These are phyloP conservation scores for Caranx melampygus DNA, from an alignment of 2,113 vertebrate species.

Conservation along the genomic window DNA sequence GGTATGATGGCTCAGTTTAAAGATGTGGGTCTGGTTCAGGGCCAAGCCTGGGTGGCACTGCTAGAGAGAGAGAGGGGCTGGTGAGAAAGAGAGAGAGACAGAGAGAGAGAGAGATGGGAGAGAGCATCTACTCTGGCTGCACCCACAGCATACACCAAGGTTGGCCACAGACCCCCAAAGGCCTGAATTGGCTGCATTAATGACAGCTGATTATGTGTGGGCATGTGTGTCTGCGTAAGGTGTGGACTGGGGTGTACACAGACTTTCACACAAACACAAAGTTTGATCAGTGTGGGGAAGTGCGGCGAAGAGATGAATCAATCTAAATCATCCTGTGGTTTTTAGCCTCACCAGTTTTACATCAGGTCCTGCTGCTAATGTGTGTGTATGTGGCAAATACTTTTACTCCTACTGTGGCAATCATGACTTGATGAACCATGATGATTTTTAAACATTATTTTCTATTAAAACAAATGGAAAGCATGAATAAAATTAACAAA, in stretches of 20 bases:
- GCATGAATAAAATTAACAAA: conserved; percentile 19
- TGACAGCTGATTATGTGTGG: conserved; percentile 61
- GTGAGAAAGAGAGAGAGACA: neutral
- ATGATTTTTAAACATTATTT: conserved; percentile 55
- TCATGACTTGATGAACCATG: conserved; percentile 61
- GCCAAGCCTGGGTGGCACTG: conserved; percentile 77
- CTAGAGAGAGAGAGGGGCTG: conserved; percentile 26
- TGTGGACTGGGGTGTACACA: conserved; percentile 6
- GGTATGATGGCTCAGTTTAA: conserved; percentile 76
- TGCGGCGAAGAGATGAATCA: conserved; percentile 64
- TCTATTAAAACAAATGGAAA: conserved; percentile 57
- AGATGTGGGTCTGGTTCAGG: conserved; percentile 78
- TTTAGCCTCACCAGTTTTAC: conserved; percentile 59
- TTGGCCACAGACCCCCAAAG: conserved; percentile 62
- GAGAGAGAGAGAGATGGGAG: conserved; percentile 28
- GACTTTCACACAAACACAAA: conserved; percentile 31
- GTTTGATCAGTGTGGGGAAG: conserved; percentile 66
- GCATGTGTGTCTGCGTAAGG: conserved; percentile 51
- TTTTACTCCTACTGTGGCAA: conserved; percentile 64
- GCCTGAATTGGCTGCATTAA: conserved; percentile 56
- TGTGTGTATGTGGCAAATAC: conserved; percentile 51
- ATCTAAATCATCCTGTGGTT: conserved; percentile 68
- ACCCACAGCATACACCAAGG: conserved; percentile 52
- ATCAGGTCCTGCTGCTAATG: conserved; percentile 58
- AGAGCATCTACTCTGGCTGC: conserved; percentile 17